These are phyloP conservation scores for Oophaga pumilio DNA, from an alignment of 2,113 vertebrate genomes.

Conservation along the genomic window DNA sequence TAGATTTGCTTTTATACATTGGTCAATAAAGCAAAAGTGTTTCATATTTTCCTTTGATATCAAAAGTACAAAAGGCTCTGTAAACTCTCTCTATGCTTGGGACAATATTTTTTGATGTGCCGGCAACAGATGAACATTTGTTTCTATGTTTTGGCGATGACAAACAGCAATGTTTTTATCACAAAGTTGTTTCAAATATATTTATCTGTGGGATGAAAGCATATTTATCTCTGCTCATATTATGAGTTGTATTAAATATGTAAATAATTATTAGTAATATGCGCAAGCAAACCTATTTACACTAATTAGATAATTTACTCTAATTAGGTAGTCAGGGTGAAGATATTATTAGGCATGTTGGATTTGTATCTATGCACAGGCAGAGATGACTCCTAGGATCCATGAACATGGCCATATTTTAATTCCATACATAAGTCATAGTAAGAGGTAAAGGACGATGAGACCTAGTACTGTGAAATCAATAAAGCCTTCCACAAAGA, in stretches of 20 bases:
- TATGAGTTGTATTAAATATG: neutral
- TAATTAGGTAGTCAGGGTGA: neutral
- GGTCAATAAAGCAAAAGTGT: slow-evolving; percentile 25
- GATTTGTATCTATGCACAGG: neutral
- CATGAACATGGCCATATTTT: too few species aligned
- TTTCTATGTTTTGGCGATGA: slow-evolving; percentile 15
- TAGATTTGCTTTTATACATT: slow-evolving; percentile 44
- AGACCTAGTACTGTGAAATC: too few species aligned
- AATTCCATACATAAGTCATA: too few species aligned
- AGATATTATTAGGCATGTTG: neutral
- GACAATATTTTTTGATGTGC: slow-evolving; percentile 45
- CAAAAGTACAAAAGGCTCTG: slow-evolving; percentile 45
- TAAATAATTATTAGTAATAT: neutral
- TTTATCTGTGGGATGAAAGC: slow-evolving; percentile 8
- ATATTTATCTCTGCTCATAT: neutral
- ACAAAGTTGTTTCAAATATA: slow-evolving; percentile 31
- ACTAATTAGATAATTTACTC: neutral
- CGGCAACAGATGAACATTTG: slow-evolving; percentile 46
- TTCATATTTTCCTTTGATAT: slow-evolving; percentile 48
- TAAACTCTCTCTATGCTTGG: slow-evolving; percentile 20
- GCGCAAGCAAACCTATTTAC: neutral
- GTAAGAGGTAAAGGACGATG: too few species aligned
- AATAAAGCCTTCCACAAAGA: too few species aligned
- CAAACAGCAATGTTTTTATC: slow-evolving; percentile 25
- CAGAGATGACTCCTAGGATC: neutral